A percentile compares a stretch with the other conserved stretches of the same genome.
Evolutionary conservation across 2,113 vertebrate genomes (phyloP).

Genomic region (Nothocercus julius): DNA sequence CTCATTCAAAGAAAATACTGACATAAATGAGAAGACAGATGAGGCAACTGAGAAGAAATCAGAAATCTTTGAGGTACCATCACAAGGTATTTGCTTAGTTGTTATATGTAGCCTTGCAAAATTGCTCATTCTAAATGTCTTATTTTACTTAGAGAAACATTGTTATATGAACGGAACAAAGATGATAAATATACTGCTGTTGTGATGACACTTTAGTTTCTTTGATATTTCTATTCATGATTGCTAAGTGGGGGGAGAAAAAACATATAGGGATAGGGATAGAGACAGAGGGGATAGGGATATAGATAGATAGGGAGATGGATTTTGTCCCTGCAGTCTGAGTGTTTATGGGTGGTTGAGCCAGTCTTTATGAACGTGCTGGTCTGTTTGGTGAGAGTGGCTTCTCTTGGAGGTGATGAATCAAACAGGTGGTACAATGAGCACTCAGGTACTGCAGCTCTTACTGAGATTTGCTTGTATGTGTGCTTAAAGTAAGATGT

Average conservation of each 20-base stretch:
- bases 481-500: background rate
- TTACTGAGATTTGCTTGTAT: background rate
- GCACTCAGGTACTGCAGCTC: background rate
- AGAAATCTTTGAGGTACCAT: background rate
- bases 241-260: background rate
- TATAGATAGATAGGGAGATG: background rate
- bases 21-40: background rate
- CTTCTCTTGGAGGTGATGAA: background rate
- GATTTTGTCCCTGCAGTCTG: background rate
- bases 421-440: rapidly evolving
- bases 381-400: background rate
- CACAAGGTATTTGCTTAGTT: conserved; percentile 60
- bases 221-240: conserved; percentile 2
- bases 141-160: background rate
- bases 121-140: background rate
- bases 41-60: conserved; percentile 28
- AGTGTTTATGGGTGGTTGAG: background rate
- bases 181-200: background rate
- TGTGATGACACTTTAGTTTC: background rate
- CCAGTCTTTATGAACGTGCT: background rate
- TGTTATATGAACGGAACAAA: background rate
- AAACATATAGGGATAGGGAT: too few relatives aligned
- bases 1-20: conserved; percentile 30
- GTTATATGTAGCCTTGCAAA: background rate
- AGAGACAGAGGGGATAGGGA: too few relatives aligned